Conservation (phyloP, 2,797 vertebrate species). For the Columba guinea region DNA sequence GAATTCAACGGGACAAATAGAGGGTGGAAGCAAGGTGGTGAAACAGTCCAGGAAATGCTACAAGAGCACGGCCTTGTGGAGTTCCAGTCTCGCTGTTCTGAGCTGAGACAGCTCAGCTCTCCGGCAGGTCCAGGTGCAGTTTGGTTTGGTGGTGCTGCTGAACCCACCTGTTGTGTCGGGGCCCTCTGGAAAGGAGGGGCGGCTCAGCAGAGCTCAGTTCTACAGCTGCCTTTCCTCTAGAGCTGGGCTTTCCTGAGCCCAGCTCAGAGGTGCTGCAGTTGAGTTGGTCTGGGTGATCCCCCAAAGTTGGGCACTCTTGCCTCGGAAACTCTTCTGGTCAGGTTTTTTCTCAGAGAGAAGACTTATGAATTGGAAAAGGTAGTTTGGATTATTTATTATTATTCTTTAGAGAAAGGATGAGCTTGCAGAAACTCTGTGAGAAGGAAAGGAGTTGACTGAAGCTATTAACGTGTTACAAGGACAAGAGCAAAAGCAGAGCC, state of each 20-base stretch:
- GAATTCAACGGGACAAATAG: not conserved
- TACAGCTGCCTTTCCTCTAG: not conserved
- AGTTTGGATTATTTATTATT: not conserved
- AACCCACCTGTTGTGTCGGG: not conserved
- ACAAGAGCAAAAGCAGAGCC: not conserved
- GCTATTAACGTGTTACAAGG: not conserved
- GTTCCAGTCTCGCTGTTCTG: not conserved
- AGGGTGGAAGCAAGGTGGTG: not conserved
- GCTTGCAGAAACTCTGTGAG: not conserved
- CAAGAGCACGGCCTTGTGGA: not conserved
- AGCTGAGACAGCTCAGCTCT: not conserved
- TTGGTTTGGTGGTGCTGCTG: not conserved
- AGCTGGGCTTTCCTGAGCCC: not conserved
- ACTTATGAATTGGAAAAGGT: not conserved
- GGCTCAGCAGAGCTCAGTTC: not conserved
- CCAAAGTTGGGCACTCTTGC: not conserved
- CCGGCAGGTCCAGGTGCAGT: not conserved
- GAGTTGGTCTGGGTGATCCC: not conserved
- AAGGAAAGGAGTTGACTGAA: not conserved
- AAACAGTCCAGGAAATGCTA: not conserved
- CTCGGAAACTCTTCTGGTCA: not conserved
- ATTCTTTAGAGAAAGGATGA: not conserved
- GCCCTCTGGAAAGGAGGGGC: not conserved
- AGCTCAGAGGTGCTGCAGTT: not conserved
- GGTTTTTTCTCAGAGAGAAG: not conserved